Conservation (phyloP, 2,113 vertebrate genomes). For the Probosciger aterrimus region DNA sequence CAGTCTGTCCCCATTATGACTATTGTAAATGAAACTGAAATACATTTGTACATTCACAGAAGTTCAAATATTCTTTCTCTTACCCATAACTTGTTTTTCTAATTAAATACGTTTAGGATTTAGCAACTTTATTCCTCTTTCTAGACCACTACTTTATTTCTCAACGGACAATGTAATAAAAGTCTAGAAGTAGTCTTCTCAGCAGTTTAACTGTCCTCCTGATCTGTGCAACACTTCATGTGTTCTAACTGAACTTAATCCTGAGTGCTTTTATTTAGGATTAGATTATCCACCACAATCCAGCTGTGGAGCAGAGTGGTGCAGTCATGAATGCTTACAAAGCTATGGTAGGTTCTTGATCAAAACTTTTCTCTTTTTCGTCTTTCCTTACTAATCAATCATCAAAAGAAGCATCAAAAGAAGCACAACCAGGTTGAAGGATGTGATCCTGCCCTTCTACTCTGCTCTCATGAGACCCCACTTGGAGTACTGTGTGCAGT, state of each 20-base stretch:
- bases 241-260: neutral
- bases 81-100: neutral
- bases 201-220: neutral
- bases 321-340: neutral
- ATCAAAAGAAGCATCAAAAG: neutral
- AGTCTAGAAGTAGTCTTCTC: neutral
- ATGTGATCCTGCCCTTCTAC: neutral
- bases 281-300: neutral
- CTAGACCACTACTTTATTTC: neutral
- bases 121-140: neutral
- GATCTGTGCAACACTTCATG: neutral
- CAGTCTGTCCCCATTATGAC: neutral
- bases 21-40: neutral
- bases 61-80: neutral
- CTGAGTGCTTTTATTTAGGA: neutral
- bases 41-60: neutral
- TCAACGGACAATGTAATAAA: neutral
- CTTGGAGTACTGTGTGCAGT: neutral
- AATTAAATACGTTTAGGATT: neutral
- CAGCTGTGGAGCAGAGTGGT: neutral
- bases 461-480: neutral
- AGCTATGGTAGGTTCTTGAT: neutral
- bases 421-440: neutral
- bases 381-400: neutral
- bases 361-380: neutral